phyloP scores from a whole-genome alignment of 1,140 invertebrate species.

The Diorhabda elongata region DNA sequence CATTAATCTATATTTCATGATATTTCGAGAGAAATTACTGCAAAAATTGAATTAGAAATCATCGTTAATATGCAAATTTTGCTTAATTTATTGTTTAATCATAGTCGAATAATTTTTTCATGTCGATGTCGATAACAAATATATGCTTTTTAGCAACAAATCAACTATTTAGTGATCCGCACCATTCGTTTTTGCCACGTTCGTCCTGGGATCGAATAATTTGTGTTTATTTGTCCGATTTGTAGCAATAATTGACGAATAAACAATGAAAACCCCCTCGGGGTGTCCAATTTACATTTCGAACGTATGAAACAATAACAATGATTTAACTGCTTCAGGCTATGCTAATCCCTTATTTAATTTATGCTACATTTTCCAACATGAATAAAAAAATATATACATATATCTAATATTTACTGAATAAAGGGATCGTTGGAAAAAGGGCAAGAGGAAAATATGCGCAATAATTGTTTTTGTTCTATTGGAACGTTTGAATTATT shows the following conservation, averaged over 20 bases:
- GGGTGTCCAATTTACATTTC: constrained; percentile 20
- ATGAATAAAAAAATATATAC: too few relatives aligned
- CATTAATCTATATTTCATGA: too few relatives aligned
- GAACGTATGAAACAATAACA: constrained; percentile 26
- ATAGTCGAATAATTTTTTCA: background rate
- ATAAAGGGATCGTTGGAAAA: too few relatives aligned
- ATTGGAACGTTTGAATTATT: too few relatives aligned
- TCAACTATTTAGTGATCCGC: background rate
- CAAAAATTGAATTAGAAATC: background rate
- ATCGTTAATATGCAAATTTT: background rate
- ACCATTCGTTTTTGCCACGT: background rate
- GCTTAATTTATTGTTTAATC: constrained; percentile 5
- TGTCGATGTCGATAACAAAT: background rate
- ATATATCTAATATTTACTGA: too few relatives aligned
- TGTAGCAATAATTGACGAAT: constrained; percentile 24
- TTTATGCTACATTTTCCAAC: background rate
- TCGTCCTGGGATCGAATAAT: background rate
- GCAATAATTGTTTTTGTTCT: too few relatives aligned
- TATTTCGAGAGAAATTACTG: too few relatives aligned
- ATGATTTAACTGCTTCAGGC: constrained; percentile 8
- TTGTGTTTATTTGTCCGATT: constrained; percentile 20
- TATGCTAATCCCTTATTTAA: background rate
- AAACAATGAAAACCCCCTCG: constrained; percentile 26
- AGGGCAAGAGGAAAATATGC: too few relatives aligned
- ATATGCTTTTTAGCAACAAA: constrained; percentile 1